A percentile compares a stretch with the other conserved stretches of the same genome.
phyloP scores from a whole-genome alignment of 1,140 invertebrate species.

The Rhyzopertha dominica region DNA sequence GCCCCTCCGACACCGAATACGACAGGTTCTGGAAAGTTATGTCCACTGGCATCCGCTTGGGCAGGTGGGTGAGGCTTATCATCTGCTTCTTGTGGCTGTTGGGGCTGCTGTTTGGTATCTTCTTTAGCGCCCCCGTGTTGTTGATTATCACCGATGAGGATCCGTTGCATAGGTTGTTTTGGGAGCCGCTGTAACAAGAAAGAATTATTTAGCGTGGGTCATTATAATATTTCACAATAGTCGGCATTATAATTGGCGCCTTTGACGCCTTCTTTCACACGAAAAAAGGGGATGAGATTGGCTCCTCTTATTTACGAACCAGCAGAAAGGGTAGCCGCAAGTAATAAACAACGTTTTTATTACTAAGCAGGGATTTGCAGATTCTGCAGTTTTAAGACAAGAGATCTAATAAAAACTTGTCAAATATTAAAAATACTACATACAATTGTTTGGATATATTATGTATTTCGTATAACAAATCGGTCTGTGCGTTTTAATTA shows the following conservation, averaged over 20 bases:
- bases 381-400: too few relatives aligned
- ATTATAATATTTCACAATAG: not conserved
- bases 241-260: not conserved
- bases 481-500: too few relatives aligned
- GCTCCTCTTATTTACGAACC: too few relatives aligned
- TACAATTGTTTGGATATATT: too few relatives aligned
- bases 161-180: slow-evolving; percentile 67
- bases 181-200: slow-evolving; percentile 56
- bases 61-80: slow-evolving; percentile 67
- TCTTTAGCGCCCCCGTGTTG: slow-evolving; percentile 53
- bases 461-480: too few relatives aligned
- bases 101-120: slow-evolving; percentile 62
- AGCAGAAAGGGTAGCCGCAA: not conserved
- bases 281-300: not conserved
- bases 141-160: slow-evolving; percentile 48
- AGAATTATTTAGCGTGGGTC: slow-evolving; percentile 1
- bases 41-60: slow-evolving; percentile 77
- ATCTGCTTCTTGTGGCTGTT: slow-evolving; percentile 47
- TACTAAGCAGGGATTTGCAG: not conserved
- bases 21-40: slow-evolving; percentile 81
- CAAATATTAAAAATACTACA: too few relatives aligned
- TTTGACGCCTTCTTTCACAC: not conserved
- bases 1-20: slow-evolving; percentile 79
- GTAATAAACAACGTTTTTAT: not conserved
- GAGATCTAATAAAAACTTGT: too few relatives aligned